Percentiles rank a stretch among this genome's conserved stretches.
Evolutionary conservation across 2,797 vertebrate genomes (phyloP).

Genomic region (Erpetoichthys calabaricus): DNA sequence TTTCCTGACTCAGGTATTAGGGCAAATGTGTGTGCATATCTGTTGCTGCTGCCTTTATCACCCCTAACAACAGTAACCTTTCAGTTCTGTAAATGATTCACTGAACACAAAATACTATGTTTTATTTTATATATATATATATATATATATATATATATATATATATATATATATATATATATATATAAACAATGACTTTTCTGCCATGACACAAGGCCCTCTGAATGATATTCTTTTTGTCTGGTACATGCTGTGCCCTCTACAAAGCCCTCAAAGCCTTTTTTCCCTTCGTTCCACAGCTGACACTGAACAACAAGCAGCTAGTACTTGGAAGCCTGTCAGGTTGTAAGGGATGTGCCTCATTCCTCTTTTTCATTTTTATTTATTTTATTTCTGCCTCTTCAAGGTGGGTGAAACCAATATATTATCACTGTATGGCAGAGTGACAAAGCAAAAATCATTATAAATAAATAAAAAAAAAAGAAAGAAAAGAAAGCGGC

Average conservation of each 20-base stretch:
- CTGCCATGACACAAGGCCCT: slow-evolving; percentile 40
- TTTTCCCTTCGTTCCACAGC: slow-evolving; percentile 10
- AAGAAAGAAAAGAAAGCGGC: not conserved
- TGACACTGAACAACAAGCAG: not conserved
- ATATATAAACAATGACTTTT: too few relatives aligned
- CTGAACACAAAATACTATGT: too few relatives aligned
- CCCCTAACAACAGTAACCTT: slow-evolving; percentile 65
- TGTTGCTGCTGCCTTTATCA: slow-evolving; percentile 29
- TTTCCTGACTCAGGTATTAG: slow-evolving; percentile 38
- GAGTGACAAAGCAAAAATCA: too few relatives aligned
- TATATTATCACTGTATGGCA: too few relatives aligned
- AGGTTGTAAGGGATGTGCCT: not conserved
- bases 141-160: too few relatives aligned
- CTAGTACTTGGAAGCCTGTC: slow-evolving; percentile 1
- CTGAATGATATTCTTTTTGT: slow-evolving; percentile 36
- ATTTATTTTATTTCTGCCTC: slow-evolving; percentile 4
- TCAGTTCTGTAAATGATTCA: slow-evolving; percentile 88
- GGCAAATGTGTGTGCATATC: slow-evolving; percentile 26
- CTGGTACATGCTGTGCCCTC: slow-evolving; percentile 31
- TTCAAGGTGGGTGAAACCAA: too few relatives aligned
- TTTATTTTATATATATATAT: too few relatives aligned
- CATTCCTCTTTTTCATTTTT: slow-evolving; percentile 3
- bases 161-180: too few relatives aligned
- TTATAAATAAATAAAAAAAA: not conserved
- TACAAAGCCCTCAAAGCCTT: slow-evolving; percentile 36